phyloP scores from a whole-genome alignment of 1,140 invertebrate species.

The Papilio aristodemus region DNA sequence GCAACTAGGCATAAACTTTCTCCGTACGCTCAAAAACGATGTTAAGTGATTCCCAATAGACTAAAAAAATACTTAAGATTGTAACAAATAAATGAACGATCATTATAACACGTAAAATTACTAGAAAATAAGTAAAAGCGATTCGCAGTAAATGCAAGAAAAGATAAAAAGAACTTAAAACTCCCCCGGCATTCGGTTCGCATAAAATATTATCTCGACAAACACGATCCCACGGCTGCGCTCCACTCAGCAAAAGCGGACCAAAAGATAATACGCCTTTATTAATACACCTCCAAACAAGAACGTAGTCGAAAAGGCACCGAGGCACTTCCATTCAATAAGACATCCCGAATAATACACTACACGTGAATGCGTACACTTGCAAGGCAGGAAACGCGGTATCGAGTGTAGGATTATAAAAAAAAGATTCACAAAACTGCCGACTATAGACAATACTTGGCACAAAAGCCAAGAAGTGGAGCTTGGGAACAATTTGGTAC shows the following conservation, averaged over 20 bases:
- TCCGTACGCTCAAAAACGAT: too few species aligned
- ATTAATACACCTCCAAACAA: slow-evolving; percentile 69
- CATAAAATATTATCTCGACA: not conserved
- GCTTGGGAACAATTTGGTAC: slow-evolving; percentile 54
- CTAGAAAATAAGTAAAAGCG: too few species aligned
- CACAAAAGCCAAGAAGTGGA: slow-evolving; percentile 58
- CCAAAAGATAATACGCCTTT: slow-evolving; percentile 68
- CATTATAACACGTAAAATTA: too few species aligned
- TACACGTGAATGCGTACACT: slow-evolving; percentile 64
- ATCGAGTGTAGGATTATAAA: slow-evolving; percentile 65
- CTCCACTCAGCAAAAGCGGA: slow-evolving; percentile 50
- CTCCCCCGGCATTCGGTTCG: slow-evolving; percentile 12
- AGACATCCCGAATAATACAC: slow-evolving; percentile 58
- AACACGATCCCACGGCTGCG: slow-evolving; percentile 58
- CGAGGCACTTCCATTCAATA: slow-evolving; percentile 70
- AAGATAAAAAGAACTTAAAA: slow-evolving; percentile 30
- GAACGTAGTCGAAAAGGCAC: slow-evolving; percentile 72
- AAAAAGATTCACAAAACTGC: slow-evolving; percentile 65
- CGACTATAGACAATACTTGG: slow-evolving; percentile 59
- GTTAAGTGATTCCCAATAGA: too few species aligned
- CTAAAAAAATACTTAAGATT: too few species aligned
- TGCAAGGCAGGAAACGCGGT: slow-evolving; percentile 73
- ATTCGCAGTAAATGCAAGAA: not conserved
- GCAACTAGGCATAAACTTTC: too few species aligned
- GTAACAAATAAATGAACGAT: too few species aligned